Evolutionary conservation across 1,140 invertebrate species (phyloP).

Genomic region (Sesamia nonagrioides): DNA sequence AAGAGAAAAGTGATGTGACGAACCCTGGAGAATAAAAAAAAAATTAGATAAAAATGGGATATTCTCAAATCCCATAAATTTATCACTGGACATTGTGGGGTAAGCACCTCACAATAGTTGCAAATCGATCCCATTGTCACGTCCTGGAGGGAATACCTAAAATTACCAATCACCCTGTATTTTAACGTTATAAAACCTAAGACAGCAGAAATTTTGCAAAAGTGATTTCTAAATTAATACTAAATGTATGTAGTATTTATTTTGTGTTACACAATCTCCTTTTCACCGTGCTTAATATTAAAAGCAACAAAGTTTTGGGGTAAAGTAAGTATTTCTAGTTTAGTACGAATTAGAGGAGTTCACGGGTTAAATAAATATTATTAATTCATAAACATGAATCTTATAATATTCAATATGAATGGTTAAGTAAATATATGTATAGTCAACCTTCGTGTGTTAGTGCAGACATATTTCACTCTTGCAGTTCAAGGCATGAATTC

Average conservation of each 20-base stretch:
- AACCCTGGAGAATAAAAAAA: too few relatives aligned
- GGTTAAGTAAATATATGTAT: slow-evolving; percentile 51
- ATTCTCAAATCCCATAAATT: too few relatives aligned
- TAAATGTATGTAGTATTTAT: background rate
- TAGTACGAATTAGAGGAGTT: background rate
- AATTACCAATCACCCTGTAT: too few relatives aligned
- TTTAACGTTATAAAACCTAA: background rate
- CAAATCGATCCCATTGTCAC: too few relatives aligned
- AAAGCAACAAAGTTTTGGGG: background rate
- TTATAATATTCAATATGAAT: slow-evolving; percentile 22
- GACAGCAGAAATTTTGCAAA: background rate
- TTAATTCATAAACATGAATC: slow-evolving; percentile 30
- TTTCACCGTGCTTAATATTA: slow-evolving; percentile 25
- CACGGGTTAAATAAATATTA: slow-evolving; percentile 29
- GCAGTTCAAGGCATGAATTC: slow-evolving; percentile 58
- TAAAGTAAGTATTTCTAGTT: background rate
- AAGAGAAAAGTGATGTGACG: too few relatives aligned
- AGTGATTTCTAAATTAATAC: background rate
- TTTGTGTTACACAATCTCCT: background rate
- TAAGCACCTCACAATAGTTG: too few relatives aligned
- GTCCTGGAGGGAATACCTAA: too few relatives aligned
- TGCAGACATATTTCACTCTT: slow-evolving; percentile 62
- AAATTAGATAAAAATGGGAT: too few relatives aligned
- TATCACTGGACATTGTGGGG: too few relatives aligned
- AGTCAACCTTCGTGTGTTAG: slow-evolving; percentile 60